Conservation (phyloP, 2,888 invertebrate genomes). For the Xestobium rufovillosum region DNA sequence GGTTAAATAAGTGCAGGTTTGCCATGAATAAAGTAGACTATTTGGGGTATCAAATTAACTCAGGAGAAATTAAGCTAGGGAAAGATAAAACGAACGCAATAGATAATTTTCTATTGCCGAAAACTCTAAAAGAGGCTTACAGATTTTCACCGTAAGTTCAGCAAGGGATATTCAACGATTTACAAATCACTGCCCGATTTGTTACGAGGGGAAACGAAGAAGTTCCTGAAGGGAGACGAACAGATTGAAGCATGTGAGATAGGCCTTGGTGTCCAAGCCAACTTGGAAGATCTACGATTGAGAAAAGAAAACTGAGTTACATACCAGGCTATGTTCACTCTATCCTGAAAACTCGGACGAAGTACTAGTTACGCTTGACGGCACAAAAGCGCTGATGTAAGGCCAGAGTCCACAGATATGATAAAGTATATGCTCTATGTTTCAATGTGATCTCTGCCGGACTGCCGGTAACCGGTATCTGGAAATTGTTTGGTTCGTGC, state of each 20-base stretch:
- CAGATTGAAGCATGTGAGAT: constrained; percentile 18
- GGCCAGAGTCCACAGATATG: too few species aligned
- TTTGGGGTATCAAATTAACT: constrained; percentile 29
- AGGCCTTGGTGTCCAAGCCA: constrained; percentile 12
- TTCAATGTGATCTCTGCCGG: too few species aligned
- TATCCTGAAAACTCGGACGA: too few species aligned
- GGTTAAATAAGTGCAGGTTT: constrained; percentile 36
- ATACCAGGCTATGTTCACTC: too few species aligned
- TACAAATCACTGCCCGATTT: constrained; percentile 32
- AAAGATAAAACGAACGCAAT: constrained; percentile 27
- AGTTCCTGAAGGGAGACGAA: constrained; percentile 14
- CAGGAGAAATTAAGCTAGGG: constrained; percentile 26
- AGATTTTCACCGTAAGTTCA: constrained; percentile 34
- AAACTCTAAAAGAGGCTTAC: constrained; percentile 28
- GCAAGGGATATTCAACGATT: constrained; percentile 29
- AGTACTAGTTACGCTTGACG: too few species aligned
- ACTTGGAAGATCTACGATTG: constrained; percentile 18
- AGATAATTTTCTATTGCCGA: constrained; percentile 27
- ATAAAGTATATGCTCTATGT: too few species aligned
- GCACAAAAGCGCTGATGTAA: too few species aligned
- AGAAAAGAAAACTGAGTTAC: constrained; percentile 21
- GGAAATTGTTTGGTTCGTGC: too few species aligned
- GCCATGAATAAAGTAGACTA: constrained; percentile 20
- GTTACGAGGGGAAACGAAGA: constrained; percentile 21
- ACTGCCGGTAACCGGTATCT: too few species aligned